These are phyloP conservation scores for Eristalis pertinax DNA, from an alignment of 2,888 invertebrate species.

Conservation along the genomic window DNA sequence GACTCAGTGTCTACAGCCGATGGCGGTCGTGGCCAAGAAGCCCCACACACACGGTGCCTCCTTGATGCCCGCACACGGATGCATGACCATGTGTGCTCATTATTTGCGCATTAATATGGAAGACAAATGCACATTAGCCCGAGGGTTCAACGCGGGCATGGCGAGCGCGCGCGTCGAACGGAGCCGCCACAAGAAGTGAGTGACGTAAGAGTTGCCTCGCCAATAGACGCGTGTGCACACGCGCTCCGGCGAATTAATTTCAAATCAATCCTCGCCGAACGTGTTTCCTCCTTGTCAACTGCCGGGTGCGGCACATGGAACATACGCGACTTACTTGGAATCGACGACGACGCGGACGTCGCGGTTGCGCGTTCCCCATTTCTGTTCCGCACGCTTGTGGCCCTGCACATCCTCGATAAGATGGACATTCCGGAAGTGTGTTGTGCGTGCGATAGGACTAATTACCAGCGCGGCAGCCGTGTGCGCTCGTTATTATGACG, in stretches of 20 bases:
- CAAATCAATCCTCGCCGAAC: constrained; percentile 60
- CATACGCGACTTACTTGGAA: constrained; percentile 10
- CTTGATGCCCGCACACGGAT: constrained; percentile 49
- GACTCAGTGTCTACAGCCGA: constrained; percentile 61
- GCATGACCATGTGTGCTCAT: constrained; percentile 50
- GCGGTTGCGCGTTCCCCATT: background rate
- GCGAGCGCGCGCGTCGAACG: background rate
- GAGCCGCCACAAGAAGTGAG: background rate
- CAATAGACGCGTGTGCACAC: constrained; percentile 54
- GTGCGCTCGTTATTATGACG: constrained; percentile 56
- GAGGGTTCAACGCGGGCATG: constrained; percentile 12
- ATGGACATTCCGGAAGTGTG: constrained; percentile 58
- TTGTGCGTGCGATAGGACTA: constrained; percentile 64
- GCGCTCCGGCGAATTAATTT: constrained; percentile 64
- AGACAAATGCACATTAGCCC: constrained; percentile 43
- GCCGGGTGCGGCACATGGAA: background rate
- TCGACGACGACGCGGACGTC: background rate
- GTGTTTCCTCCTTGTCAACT: constrained; percentile 53
- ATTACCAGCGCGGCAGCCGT: constrained; percentile 27
- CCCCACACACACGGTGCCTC: constrained; percentile 6
- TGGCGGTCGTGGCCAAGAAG: constrained; percentile 22
- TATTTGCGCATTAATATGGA: constrained; percentile 65
- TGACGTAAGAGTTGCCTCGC: constrained; percentile 59
- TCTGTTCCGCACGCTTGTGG: background rate
- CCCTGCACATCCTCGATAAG: constrained; percentile 16